Conservation (phyloP, 1,140 invertebrate species). For the Hylaeus volcanicus region DNA sequence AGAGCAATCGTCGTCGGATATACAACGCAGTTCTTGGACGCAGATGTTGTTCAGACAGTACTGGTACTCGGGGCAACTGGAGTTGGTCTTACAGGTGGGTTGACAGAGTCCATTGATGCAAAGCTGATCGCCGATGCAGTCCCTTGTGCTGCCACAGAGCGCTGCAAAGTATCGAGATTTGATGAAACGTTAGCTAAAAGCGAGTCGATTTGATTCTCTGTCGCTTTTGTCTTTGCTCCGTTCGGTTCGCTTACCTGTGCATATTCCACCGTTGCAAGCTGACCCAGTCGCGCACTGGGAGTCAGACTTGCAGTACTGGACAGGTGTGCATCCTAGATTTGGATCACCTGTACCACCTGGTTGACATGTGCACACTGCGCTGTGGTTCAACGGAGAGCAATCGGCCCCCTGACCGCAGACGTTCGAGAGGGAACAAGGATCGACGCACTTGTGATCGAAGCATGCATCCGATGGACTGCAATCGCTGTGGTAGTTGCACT, state of each 20-base stretch:
- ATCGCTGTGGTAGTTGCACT: constrained; percentile 90
- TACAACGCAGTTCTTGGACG: constrained; percentile 88
- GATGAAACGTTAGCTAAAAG: background rate
- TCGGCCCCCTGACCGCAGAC: constrained; percentile 90
- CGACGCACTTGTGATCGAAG: constrained; percentile 88
- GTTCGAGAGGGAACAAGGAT: constrained; percentile 89
- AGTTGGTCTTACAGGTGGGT: constrained; percentile 88
- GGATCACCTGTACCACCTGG: constrained; percentile 92
- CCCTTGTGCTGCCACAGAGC: constrained; percentile 87
- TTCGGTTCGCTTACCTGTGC: constrained; percentile 82
- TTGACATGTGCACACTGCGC: constrained; percentile 89
- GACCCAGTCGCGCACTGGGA: constrained; percentile 90
- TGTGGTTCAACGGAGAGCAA: constrained; percentile 86
- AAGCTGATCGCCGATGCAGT: constrained; percentile 90
- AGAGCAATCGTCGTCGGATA: constrained; percentile 85
- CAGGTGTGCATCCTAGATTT: constrained; percentile 88
- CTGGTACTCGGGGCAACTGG: constrained; percentile 90
- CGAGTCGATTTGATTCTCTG: background rate
- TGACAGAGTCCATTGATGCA: constrained; percentile 90
- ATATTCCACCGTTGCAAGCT: constrained; percentile 90
- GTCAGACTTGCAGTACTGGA: constrained; percentile 89
- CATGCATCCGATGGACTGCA: constrained; percentile 87
- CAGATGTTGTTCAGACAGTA: constrained; percentile 92
- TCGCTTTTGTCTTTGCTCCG: background rate
- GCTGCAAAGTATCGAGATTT: constrained; percentile 76